Percentiles rank a stretch among this genome's conserved stretches.
Conservation (phyloP, 2,888 invertebrate genomes). For the Micropterix aruncella region DNA sequence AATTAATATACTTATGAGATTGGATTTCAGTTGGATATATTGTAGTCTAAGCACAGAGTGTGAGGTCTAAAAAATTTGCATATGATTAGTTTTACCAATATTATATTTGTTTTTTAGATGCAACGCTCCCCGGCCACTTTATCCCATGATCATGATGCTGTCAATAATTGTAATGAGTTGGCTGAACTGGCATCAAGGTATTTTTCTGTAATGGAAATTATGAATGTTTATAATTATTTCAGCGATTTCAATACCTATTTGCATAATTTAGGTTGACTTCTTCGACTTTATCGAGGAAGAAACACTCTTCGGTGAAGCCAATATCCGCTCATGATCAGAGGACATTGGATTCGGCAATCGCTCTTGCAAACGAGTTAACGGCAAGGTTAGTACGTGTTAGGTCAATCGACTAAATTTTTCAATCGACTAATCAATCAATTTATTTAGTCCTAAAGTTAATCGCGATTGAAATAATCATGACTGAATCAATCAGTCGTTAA, state of each 20-base stretch:
- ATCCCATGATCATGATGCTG: slow-evolving; percentile 32
- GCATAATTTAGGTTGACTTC: slow-evolving; percentile 20
- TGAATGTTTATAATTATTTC: too few species aligned
- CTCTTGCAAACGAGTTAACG: slow-evolving; percentile 84
- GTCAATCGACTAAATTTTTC: too few species aligned
- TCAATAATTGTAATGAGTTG: slow-evolving; percentile 57
- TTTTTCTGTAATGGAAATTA: background rate
- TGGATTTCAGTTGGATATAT: too few species aligned
- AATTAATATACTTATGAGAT: too few species aligned
- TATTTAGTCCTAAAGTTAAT: slow-evolving; percentile 1
- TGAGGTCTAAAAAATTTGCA: too few species aligned
- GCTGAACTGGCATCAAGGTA: slow-evolving; percentile 39
- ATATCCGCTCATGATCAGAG: slow-evolving; percentile 89
- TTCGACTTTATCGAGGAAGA: slow-evolving; percentile 21
- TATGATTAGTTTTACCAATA: too few species aligned
- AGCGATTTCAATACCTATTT: slow-evolving; percentile 11
- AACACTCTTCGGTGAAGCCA: slow-evolving; percentile 56
- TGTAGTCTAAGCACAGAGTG: too few species aligned
- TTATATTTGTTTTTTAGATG: too few species aligned
- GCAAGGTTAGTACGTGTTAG: slow-evolving; percentile 46
- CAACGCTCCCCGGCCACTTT: slow-evolving; percentile 15
- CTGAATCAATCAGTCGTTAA: too few species aligned
- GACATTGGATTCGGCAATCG: slow-evolving; percentile 84
- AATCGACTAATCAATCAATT: too few species aligned
- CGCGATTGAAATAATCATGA: background rate